phyloP scores from a whole-genome alignment of 2,797 vertebrate genomes.

The Prunella strophiata region DNA sequence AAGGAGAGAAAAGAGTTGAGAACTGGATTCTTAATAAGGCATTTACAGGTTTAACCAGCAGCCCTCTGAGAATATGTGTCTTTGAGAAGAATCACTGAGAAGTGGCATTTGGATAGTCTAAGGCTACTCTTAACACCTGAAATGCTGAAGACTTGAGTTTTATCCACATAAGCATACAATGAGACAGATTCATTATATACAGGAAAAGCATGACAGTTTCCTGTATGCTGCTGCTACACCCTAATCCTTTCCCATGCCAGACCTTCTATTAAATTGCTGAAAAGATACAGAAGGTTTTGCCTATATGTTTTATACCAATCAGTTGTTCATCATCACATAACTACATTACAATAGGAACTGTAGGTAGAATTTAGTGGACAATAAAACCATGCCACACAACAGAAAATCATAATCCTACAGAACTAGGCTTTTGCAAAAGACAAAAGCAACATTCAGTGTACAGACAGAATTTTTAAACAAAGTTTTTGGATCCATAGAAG shows the following conservation, averaged over 20 bases:
- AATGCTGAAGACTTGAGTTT: not conserved
- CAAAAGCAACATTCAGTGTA: not conserved
- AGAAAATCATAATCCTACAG: not conserved
- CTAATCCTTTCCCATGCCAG: not conserved
- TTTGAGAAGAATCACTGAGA: not conserved
- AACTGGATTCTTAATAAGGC: not conserved
- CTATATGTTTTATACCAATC: not conserved
- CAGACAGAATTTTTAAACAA: not conserved
- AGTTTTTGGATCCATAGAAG: not conserved
- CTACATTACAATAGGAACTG: not conserved
- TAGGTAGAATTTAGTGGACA: not conserved
- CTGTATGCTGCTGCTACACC: not conserved
- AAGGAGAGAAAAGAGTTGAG: not conserved
- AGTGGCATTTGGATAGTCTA: not conserved
- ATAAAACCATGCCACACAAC: not conserved
- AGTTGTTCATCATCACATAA: not conserved
- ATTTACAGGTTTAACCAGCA: not conserved
- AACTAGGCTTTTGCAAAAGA: not conserved
- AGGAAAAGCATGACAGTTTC: not conserved
- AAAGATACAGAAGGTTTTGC: not conserved
- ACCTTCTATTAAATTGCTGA: not conserved
- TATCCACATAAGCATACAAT: not conserved
- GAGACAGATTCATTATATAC: not conserved
- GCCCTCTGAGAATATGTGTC: not conserved
- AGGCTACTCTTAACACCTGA: not conserved